Evolutionary conservation across 2,113 vertebrate genomes (phyloP).

Genomic region (Campylomormyrus numenius): DNA sequence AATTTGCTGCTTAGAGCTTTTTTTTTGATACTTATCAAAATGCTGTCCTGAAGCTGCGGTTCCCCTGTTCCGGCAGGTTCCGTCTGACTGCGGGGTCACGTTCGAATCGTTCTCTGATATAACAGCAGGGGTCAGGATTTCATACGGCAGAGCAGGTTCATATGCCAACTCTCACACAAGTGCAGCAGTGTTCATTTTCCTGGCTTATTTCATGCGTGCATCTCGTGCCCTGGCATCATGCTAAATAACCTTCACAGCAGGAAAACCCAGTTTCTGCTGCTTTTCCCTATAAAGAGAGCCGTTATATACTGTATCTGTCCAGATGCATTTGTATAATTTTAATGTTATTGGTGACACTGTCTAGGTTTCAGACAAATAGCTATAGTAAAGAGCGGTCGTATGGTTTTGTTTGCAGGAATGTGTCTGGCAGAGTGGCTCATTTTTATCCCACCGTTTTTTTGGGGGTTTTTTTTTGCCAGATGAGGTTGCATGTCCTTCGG

Average conservation of each 20-base stretch:
- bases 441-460: neutral
- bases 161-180: neutral
- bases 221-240: neutral
- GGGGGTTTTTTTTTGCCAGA: too few species aligned
- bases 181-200: neutral
- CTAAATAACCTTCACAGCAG: neutral
- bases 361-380: neutral
- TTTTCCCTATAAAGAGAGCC: neutral
- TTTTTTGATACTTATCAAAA: neutral
- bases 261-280: neutral
- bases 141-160: conserved; percentile 3
- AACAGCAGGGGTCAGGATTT: conserved; percentile 66
- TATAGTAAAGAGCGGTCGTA: neutral
- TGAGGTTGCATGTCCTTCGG: neutral
- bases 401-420: neutral
- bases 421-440: neutral
- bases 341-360: neutral
- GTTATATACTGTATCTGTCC: neutral
- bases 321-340: neutral
- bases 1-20: neutral
- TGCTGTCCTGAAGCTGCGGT: neutral
- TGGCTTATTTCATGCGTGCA: neutral
- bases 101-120: neutral
- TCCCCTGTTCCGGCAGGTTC: neutral
- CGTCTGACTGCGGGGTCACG: neutral